Evolutionary conservation across 2,797 vertebrate genomes (phyloP).

Genomic region (Natrix natrix): DNA sequence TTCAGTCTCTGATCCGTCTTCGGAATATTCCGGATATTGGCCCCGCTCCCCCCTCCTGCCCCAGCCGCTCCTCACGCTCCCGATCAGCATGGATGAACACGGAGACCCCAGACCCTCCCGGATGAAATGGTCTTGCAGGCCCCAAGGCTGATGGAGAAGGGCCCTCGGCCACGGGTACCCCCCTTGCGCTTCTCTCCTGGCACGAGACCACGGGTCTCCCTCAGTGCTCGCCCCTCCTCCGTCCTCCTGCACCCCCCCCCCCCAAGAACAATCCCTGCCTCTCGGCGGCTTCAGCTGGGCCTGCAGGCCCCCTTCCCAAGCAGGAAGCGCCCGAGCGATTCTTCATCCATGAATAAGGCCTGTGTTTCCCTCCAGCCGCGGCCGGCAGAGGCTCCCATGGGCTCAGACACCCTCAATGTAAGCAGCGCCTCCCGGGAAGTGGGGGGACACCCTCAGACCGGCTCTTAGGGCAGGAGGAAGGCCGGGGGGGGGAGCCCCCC

Average conservation of each 20-base stretch:
- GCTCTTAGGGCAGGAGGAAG: constrained; percentile 32
- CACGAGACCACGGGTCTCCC: background rate
- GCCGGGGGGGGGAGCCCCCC: background rate
- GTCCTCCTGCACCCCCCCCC: background rate
- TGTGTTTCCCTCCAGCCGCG: background rate
- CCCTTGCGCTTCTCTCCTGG: background rate
- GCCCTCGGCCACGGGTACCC: fast-evolving
- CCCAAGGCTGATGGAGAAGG: background rate
- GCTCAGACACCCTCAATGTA: background rate
- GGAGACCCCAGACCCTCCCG: too few relatives aligned
- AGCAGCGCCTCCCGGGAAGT: constrained; percentile 11
- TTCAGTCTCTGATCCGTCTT: background rate
- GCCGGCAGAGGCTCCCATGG: background rate
- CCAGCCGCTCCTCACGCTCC: too few relatives aligned
- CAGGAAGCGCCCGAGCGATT: background rate
- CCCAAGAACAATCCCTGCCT: background rate
- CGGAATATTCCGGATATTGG: background rate
- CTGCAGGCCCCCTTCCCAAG: background rate
- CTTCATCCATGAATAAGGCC: background rate
- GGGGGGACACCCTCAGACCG: constrained; percentile 9
- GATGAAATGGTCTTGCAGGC: background rate
- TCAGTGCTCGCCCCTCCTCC: constrained; percentile 24
- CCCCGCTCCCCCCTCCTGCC: background rate
- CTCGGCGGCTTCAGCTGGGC: background rate
- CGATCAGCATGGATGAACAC: background rate